Evolutionary conservation across 2,797 vertebrate genomes (phyloP).

Genomic region (Balearica regulorum): DNA sequence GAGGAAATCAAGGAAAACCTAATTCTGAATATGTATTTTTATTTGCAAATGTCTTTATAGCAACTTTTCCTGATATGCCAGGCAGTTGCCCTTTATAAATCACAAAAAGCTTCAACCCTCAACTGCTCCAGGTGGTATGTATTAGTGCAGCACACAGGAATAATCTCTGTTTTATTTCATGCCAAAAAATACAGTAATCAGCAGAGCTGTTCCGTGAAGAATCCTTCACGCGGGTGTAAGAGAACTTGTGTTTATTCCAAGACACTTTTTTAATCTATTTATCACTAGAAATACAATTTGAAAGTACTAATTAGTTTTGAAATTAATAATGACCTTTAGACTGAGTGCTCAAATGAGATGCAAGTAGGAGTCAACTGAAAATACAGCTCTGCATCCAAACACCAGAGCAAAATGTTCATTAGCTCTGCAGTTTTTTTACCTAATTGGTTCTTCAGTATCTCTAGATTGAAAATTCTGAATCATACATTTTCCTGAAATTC

Average conservation of each 20-base stretch:
- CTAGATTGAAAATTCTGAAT: neutral
- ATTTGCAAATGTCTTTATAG: neutral
- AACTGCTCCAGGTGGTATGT: neutral
- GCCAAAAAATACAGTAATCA: neutral
- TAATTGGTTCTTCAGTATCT: neutral
- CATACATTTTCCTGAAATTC: neutral
- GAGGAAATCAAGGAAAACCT: neutral
- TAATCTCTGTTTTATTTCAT: neutral
- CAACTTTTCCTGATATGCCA: neutral
- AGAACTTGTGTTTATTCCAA: neutral
- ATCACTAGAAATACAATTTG: neutral
- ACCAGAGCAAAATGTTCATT: neutral
- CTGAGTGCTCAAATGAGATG: neutral
- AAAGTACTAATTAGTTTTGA: constrained; percentile 14
- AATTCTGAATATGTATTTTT: neutral
- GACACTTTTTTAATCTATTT: neutral
- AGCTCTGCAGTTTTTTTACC: neutral
- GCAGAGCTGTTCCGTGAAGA: neutral
- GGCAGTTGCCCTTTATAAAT: neutral
- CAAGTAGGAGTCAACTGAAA: neutral
- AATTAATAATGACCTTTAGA: neutral
- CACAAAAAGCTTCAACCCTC: neutral
- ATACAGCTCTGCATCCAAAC: neutral
- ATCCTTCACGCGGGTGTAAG: neutral
- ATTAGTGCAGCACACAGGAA: neutral